These are phyloP conservation scores for Ateles fusciceps DNA, from an alignment of 2,797 vertebrate genomes.

Conservation along the genomic window DNA sequence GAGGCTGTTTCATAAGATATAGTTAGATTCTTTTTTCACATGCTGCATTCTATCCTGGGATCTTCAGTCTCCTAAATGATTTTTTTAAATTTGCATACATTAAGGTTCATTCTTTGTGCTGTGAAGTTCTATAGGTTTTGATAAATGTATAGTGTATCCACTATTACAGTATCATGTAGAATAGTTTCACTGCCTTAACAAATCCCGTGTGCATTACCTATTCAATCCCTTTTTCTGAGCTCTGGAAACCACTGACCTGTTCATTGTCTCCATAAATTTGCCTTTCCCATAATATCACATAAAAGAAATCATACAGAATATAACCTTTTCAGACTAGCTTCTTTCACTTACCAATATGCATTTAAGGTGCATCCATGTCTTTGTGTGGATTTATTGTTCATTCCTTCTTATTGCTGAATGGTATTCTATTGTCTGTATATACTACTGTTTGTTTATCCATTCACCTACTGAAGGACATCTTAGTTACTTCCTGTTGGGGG, in stretches of 20 bases:
- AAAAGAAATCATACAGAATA: background rate
- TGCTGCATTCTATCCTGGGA: background rate
- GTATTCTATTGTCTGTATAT: background rate
- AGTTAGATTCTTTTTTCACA: constrained; percentile 20
- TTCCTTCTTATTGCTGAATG: background rate
- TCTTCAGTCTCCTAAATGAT: background rate
- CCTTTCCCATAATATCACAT: background rate
- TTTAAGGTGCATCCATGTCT: background rate
- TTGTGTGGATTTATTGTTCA: background rate
- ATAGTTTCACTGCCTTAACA: background rate
- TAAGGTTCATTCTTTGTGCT: background rate
- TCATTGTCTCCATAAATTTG: constrained; percentile 31
- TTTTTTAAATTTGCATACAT: background rate
- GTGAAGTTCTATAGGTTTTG: background rate
- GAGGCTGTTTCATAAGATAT: background rate
- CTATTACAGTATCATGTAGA: background rate
- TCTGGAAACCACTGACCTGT: background rate
- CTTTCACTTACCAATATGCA: background rate
- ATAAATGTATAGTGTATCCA: background rate
- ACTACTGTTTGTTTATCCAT: background rate
- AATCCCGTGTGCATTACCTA: background rate
- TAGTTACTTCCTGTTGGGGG: background rate
- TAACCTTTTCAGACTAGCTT: background rate
- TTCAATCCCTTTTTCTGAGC: background rate
- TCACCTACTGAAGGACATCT: background rate